These are phyloP conservation scores for Phallusia fumigata DNA, from an alignment of 23 tunicate species.

Conservation along the genomic window DNA sequence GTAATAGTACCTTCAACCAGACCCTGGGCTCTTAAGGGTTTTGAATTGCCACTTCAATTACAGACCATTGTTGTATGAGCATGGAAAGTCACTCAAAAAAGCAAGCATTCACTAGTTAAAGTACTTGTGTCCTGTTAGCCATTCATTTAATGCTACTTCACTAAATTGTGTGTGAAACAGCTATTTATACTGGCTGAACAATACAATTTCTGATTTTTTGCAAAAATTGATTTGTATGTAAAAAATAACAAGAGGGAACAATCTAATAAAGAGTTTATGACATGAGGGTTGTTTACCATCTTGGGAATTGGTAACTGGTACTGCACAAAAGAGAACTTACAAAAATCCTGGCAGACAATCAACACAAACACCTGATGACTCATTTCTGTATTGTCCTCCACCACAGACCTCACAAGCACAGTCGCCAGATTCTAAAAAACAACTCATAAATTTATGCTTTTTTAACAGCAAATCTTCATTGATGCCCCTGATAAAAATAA, in stretches of 20 bases:
- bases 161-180: too few relatives aligned
- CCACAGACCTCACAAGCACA: neutral
- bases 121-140: too few relatives aligned
- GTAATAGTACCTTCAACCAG: too few relatives aligned
- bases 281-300: neutral
- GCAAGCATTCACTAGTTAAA: neutral
- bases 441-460: neutral
- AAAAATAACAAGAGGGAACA: too few relatives aligned
- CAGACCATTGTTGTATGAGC: neutral
- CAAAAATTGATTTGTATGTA: too few relatives aligned
- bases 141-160: too few relatives aligned
- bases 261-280: too few relatives aligned
- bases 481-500: too few relatives aligned
- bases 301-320: neutral
- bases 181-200: too few relatives aligned
- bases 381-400: slow-evolving; percentile 1
- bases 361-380: slow-evolving; percentile 2
- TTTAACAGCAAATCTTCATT: too few relatives aligned
- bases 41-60: neutral
- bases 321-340: slow-evolving; percentile 6
- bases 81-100: neutral
- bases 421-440: neutral
- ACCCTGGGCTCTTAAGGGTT: neutral
- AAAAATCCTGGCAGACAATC: slow-evolving; percentile 6
- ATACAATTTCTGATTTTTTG: too few relatives aligned